Conservation (phyloP, 2,113 vertebrate genomes). For the Chauna torquata region DNA sequence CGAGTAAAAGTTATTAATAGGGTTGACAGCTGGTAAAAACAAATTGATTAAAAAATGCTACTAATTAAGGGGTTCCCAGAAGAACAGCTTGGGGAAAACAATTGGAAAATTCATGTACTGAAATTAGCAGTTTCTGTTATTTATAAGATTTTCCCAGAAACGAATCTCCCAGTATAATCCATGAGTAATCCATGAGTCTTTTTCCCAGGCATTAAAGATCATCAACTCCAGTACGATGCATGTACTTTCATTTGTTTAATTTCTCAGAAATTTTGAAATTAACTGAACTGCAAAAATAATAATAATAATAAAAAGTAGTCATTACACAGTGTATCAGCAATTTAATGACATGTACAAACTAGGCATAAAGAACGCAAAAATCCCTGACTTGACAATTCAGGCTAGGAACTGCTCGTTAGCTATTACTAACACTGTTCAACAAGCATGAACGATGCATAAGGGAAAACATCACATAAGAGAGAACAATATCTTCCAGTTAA, state of each 20-base stretch:
- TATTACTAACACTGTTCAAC: neutral
- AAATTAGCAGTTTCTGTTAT: slow-evolving; percentile 33
- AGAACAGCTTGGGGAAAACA: slow-evolving; percentile 1
- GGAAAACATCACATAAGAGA: neutral
- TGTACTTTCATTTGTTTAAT: neutral
- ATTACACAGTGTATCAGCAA: neutral
- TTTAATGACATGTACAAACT: neutral
- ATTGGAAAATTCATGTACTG: slow-evolving; percentile 41
- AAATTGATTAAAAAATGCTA: slow-evolving; percentile 8
- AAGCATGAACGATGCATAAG: neutral
- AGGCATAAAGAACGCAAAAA: slow-evolving; percentile 2
- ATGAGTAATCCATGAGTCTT: neutral
- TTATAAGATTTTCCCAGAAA: slow-evolving; percentile 35
- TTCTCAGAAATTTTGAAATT: neutral
- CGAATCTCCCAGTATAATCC: neutral
- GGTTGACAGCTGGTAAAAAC: neutral
- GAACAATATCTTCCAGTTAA: neutral
- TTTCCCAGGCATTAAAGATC: slow-evolving; percentile 4
- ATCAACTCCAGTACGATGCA: neutral
- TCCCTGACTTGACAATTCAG: neutral
- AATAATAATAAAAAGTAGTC: neutral
- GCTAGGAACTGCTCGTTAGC: neutral
- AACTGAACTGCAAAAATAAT: neutral
- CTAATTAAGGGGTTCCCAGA: slow-evolving; percentile 6
- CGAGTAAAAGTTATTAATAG: slow-evolving; percentile 15